phyloP scores from a whole-genome alignment of 1,140 invertebrate genomes.

The Drosophila dunni region DNA sequence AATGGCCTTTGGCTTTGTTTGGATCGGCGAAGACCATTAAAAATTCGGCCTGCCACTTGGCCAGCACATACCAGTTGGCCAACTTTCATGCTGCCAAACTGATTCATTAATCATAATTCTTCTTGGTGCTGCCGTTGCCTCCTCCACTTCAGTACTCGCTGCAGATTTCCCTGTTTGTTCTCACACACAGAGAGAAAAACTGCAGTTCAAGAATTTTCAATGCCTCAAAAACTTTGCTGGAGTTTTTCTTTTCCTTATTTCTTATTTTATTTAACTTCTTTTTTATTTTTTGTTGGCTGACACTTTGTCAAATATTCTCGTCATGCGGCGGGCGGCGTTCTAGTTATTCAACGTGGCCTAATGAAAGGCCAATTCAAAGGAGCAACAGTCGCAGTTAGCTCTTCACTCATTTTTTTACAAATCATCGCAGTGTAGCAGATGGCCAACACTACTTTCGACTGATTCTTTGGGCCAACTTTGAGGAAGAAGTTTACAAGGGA shows the following conservation, averaged over 20 bases:
- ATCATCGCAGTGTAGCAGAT: constrained; percentile 28
- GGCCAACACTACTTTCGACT: constrained; percentile 2
- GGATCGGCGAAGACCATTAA: constrained; percentile 65
- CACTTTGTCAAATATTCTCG: constrained; percentile 57
- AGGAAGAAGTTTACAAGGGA: neutral
- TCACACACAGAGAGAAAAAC: constrained; percentile 25
- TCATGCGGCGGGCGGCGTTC: constrained; percentile 54
- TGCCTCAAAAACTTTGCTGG: constrained; percentile 52
- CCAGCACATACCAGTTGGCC: constrained; percentile 60
- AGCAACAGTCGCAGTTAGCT: constrained; percentile 21
- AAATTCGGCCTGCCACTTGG: constrained; percentile 63
- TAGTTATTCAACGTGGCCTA: constrained; percentile 60
- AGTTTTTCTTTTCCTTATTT: constrained; percentile 23
- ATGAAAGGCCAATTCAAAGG: constrained; percentile 38
- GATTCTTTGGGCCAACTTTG: neutral
- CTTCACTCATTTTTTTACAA: constrained; percentile 19
- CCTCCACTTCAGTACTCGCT: constrained; percentile 42
- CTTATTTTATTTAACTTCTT: constrained; percentile 21
- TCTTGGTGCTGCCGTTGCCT: constrained; percentile 10
- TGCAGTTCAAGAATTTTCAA: constrained; percentile 70
- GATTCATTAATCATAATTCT: constrained; percentile 78
- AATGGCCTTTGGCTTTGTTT: constrained; percentile 69
- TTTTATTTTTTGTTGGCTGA: constrained; percentile 9
- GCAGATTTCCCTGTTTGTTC: constrained; percentile 58
- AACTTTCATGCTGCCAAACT: constrained; percentile 44